phyloP scores from a whole-genome alignment of 1,140 invertebrate genomes.

The Drosophila mayri region DNA sequence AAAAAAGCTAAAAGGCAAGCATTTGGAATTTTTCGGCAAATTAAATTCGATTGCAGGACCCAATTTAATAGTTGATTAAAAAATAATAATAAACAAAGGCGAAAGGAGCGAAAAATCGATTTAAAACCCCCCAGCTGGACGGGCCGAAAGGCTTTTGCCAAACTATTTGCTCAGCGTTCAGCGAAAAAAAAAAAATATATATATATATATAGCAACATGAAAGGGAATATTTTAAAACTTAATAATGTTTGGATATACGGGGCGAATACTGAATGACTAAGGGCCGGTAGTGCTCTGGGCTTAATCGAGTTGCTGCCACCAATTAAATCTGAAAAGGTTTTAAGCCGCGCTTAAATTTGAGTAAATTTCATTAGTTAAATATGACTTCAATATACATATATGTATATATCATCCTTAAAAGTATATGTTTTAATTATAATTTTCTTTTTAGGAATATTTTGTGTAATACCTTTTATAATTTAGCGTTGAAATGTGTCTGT shows the following conservation, averaged over 20 bases:
- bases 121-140: conserved; percentile 21
- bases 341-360: not conserved
- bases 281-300: conserved; percentile 14
- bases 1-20: not conserved
- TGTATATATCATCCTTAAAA: not conserved
- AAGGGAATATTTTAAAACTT: conserved; percentile 76
- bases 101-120: conserved; percentile 54
- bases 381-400: not conserved
- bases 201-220: conserved; percentile 26
- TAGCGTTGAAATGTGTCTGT: conserved; percentile 1
- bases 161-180: conserved; percentile 60
- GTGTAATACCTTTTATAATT: not conserved
- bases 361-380: not conserved
- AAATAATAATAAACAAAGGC: conserved; percentile 63
- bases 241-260: conserved; percentile 57
- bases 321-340: conserved; percentile 28
- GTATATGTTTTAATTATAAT: not conserved
- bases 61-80: conserved; percentile 74
- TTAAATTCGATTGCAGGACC: conserved; percentile 40
- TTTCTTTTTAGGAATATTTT: not conserved
- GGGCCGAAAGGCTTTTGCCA: conserved; percentile 47
- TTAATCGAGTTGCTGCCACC: conserved; percentile 36
- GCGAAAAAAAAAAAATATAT: conserved; percentile 9
- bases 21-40: conserved; percentile 28
- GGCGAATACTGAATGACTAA: conserved; percentile 35